A percentile compares a stretch with the other conserved stretches of the same genome.
phyloP scores from a whole-genome alignment of 2,888 invertebrate species.

The Drosophila formosana region DNA sequence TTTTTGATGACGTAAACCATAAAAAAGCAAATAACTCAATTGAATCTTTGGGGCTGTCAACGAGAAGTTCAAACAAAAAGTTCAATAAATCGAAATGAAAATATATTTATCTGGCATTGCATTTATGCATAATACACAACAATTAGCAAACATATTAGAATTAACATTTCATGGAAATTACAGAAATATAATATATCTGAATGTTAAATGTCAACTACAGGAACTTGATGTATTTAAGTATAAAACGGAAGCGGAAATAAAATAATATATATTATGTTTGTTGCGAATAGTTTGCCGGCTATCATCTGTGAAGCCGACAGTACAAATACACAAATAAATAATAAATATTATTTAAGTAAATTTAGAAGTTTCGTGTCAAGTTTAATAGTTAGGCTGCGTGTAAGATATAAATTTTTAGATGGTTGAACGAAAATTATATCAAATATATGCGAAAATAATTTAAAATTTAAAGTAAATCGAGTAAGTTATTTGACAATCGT shows the following conservation, averaged over 20 bases:
- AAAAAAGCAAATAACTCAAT: conserved; percentile 37
- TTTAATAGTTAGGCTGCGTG: conserved; percentile 33
- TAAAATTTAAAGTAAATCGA: conserved; percentile 16
- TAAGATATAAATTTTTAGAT: neutral
- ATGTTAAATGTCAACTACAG: conserved; percentile 59
- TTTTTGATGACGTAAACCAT: conserved; percentile 50
- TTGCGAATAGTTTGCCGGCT: conserved; percentile 2
- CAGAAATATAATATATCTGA: conserved; percentile 42
- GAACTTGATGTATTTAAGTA: conserved; percentile 49
- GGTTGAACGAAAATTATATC: conserved; percentile 5
- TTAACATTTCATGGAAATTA: conserved; percentile 21
- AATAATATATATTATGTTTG: conserved; percentile 9
- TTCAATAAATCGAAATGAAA: conserved; percentile 6
- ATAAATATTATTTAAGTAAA: conserved; percentile 2
- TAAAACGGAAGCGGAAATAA: conserved; percentile 11
- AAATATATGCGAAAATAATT: conserved; percentile 1
- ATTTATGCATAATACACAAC: conserved; percentile 1
- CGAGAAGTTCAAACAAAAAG: conserved; percentile 44
- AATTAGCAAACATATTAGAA: conserved; percentile 21
- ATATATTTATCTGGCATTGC: conserved; percentile 8
- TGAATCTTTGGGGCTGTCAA: conserved; percentile 59
- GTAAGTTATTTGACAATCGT: conserved; percentile 71
- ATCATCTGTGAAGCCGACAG: conserved; percentile 8
- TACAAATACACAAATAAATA: conserved; percentile 25
- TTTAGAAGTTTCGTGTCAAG: neutral